Conservation (phyloP, 2,797 vertebrate species). For the Falco columbarius region DNA sequence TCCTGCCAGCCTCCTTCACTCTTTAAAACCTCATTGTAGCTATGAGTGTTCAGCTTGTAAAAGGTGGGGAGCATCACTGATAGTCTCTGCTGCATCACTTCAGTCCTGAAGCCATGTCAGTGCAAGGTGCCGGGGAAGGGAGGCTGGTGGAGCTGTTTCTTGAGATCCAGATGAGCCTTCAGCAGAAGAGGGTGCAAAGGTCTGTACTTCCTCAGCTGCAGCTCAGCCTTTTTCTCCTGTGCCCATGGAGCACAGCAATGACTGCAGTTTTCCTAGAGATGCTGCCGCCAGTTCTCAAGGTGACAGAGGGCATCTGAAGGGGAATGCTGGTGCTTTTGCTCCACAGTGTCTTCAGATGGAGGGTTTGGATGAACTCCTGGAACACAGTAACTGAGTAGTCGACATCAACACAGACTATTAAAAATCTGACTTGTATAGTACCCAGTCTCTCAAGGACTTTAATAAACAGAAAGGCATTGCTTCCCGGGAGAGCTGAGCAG, state of each 20-base stretch:
- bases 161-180: background rate
- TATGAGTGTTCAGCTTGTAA: background rate
- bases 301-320: background rate
- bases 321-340: background rate
- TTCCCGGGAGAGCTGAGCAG: constrained; percentile 20
- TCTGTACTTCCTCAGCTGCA: background rate
- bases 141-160: background rate
- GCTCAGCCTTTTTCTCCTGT: background rate
- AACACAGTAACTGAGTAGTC: constrained; percentile 62
- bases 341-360: background rate
- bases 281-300: background rate
- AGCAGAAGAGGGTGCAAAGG: background rate
- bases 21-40: background rate
- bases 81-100: background rate
- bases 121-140: background rate
- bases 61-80: background rate
- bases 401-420: background rate
- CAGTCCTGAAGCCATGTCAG: background rate
- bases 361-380: constrained; percentile 13
- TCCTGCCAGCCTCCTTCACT: background rate
- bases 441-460: constrained; percentile 22
- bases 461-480: constrained; percentile 1
- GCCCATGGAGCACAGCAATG: background rate
- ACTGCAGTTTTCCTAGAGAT: background rate
- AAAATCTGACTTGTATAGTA: constrained; percentile 45